Conservation (phyloP, 2,113 vertebrate species). For the Heptranchias perlo region DNA sequence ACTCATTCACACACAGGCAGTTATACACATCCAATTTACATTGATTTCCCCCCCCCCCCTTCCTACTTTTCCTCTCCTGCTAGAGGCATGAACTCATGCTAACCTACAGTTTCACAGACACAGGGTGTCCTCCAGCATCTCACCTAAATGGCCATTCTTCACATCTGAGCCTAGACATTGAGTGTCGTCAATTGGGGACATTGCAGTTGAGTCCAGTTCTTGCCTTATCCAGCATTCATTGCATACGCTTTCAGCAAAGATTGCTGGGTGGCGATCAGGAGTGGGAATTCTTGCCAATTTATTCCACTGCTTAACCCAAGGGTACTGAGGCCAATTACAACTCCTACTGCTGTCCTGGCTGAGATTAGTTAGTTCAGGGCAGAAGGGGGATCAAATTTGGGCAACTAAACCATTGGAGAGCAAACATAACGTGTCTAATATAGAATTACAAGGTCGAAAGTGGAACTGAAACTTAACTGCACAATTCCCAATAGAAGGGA, state of each 20-base stretch:
- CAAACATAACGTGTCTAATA: neutral
- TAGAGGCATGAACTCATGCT: neutral
- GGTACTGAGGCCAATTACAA: neutral
- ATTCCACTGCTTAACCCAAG: neutral
- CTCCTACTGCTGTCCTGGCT: neutral
- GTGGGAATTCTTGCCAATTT: neutral
- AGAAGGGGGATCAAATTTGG: neutral
- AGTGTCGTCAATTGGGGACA: neutral
- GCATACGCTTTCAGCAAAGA: neutral
- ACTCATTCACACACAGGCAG: neutral
- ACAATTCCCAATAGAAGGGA: neutral
- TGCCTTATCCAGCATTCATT: neutral
- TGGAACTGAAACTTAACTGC: constrained; percentile 11
- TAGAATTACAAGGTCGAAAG: neutral
- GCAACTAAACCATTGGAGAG: too few species aligned
- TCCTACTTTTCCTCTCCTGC: neutral
- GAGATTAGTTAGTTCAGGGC: neutral
- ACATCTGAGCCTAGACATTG: neutral
- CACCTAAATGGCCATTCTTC: neutral
- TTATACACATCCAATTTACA: neutral
- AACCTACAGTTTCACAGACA: neutral
- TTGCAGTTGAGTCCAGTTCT: neutral
- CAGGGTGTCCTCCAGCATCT: neutral
- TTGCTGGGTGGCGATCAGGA: neutral
- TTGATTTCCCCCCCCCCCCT: neutral